A percentile compares a stretch with the other conserved stretches of the same genome.
Evolutionary conservation across 2,797 vertebrate species (phyloP).

Genomic region (Chloroceryle inda): DNA sequence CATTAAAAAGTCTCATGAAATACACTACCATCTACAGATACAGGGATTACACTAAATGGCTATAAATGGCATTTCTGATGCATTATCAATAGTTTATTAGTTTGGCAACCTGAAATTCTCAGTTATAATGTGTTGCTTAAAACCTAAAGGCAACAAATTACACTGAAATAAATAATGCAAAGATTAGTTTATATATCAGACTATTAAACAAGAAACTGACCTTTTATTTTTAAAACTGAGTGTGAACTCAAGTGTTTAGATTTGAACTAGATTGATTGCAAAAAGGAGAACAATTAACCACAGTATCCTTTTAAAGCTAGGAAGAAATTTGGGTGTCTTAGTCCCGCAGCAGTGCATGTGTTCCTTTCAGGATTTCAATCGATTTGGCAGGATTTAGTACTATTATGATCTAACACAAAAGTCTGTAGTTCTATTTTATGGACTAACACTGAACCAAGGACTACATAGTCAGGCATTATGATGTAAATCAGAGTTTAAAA

Average conservation of each 20-base stretch:
- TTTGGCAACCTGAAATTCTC: neutral
- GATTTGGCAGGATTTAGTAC: neutral
- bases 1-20: neutral
- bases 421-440: neutral
- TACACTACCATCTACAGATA: neutral
- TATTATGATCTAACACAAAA: neutral
- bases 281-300: neutral
- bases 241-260: neutral
- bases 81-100: neutral
- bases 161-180: neutral
- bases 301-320: neutral
- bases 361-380: neutral
- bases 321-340: neutral
- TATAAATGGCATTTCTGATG: neutral
- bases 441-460: neutral
- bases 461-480: neutral
- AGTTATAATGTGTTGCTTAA: neutral
- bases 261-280: neutral
- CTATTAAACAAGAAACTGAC: neutral
- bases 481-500: neutral
- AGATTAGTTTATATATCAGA: neutral
- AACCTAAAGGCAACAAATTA: neutral
- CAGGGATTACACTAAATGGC: accelerated
- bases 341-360: neutral
- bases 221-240: neutral